Percentiles rank a stretch among this genome's conserved stretches.
These are phyloP conservation scores for Phrynocephalus forsythii DNA, from an alignment of 2,797 vertebrate species.

Conservation along the genomic window DNA sequence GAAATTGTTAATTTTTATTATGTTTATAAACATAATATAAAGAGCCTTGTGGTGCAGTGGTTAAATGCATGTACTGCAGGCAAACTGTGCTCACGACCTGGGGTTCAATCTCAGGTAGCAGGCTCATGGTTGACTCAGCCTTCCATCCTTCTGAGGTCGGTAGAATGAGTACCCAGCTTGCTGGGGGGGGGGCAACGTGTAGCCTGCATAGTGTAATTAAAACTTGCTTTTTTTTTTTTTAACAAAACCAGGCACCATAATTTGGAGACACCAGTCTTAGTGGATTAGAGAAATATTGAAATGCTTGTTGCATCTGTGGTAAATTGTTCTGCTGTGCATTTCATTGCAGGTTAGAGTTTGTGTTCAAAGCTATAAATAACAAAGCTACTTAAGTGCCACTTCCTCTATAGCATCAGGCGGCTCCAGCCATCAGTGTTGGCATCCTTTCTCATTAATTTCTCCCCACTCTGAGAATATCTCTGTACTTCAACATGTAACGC, in stretches of 20 bases:
- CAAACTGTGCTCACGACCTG: no score
- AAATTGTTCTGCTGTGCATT: not conserved
- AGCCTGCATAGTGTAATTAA: no score
- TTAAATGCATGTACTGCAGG: no score
- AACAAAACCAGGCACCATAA: not conserved
- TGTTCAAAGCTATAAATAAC: not conserved
- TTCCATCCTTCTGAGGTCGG: no score
- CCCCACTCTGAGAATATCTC: not conserved
- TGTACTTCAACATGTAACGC: not conserved
- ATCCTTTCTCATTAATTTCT: conserved; percentile 6
- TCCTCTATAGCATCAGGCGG: not conserved
- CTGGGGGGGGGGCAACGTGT: no score
- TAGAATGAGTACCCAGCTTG: no score
- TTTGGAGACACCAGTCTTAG: not conserved
- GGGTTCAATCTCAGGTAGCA: no score
- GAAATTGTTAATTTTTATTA: not conserved
- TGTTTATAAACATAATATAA: not conserved
- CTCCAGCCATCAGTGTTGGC: not conserved
- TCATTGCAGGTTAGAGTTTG: not conserved
- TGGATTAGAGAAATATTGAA: not conserved
- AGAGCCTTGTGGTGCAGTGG: no score
- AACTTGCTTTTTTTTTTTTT: not conserved
- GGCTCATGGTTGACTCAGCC: no score
- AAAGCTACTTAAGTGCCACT: conserved; percentile 1
- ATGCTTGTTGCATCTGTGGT: not conserved